Percentiles rank a stretch among this genome's conserved stretches.
Conservation (phyloP, 2,888 invertebrate genomes). For the Mimas tiliae region DNA sequence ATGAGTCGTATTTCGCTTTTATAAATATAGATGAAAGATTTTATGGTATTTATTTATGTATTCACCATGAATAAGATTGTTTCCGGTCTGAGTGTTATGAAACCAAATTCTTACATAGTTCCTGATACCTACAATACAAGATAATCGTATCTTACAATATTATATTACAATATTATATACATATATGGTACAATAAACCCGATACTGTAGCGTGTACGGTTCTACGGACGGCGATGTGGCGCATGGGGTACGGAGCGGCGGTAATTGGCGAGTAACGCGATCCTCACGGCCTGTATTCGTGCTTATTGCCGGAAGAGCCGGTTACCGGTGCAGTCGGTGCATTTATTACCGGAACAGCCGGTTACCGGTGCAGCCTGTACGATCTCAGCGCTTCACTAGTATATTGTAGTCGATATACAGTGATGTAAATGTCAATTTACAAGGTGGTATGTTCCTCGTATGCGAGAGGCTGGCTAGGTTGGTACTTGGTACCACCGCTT, state of each 20-base stretch:
- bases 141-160: too few species aligned
- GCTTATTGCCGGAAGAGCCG: constrained; percentile 22
- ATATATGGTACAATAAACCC: neutral
- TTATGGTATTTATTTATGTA: too few species aligned
- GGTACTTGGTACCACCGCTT: too few species aligned
- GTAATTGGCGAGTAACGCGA: constrained; percentile 51
- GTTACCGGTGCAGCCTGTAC: constrained; percentile 1
- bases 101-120: too few species aligned
- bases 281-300: constrained; percentile 27
- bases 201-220: neutral
- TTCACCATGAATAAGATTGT: too few species aligned
- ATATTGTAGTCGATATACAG: neutral
- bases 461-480: too few species aligned
- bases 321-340: constrained; percentile 23
- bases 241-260: constrained; percentile 22
- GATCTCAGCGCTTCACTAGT: neutral
- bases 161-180: neutral
- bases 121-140: too few species aligned
- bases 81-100: too few species aligned
- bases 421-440: neutral
- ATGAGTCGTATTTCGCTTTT: too few species aligned
- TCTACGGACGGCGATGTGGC: neutral
- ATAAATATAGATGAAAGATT: too few species aligned
- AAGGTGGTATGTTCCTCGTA: too few species aligned
- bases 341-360: constrained; percentile 3